phyloP scores from a whole-genome alignment of 2,888 invertebrate species.

The Ctena decussata region DNA sequence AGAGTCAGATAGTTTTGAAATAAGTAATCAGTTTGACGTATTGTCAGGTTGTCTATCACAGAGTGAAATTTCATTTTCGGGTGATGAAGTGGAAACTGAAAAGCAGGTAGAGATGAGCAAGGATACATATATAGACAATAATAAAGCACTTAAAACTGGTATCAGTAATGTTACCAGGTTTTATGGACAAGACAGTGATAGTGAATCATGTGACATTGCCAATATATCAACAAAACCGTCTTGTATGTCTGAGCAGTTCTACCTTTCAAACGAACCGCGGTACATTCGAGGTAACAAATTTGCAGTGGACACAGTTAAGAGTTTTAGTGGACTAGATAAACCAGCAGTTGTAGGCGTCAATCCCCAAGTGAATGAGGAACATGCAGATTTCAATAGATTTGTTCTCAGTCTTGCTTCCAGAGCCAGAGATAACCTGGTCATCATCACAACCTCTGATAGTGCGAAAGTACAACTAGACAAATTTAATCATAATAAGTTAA shows the following conservation, averaged over 20 bases:
- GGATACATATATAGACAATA: background rate
- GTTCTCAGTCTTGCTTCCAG: slow-evolving; percentile 78
- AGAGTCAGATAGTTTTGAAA: slow-evolving; percentile 21
- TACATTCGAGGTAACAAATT: background rate
- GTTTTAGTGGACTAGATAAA: slow-evolving; percentile 79
- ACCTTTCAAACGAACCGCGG: background rate
- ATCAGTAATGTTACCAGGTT: background rate
- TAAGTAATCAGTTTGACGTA: slow-evolving; percentile 46
- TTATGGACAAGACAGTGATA: background rate
- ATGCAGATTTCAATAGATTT: slow-evolving; percentile 78
- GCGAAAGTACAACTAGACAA: slow-evolving; percentile 67
- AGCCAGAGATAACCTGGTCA: slow-evolving; percentile 77
- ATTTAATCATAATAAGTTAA: no score
- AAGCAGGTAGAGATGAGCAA: background rate
- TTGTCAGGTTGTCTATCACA: background rate
- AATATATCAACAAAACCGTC: background rate
- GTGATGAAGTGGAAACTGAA: background rate
- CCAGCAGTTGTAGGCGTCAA: slow-evolving; percentile 77
- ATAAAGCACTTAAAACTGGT: background rate
- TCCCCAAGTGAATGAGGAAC: slow-evolving; percentile 74
- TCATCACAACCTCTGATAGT: slow-evolving; percentile 75
- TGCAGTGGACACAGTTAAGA: slow-evolving; percentile 73
- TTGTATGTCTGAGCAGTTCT: background rate
- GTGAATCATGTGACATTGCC: background rate
- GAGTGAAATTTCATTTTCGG: background rate